Base-by-base conservation (phyloP, 2,888 invertebrate genomes). In the Psylliodes chrysocephalus region DNA sequence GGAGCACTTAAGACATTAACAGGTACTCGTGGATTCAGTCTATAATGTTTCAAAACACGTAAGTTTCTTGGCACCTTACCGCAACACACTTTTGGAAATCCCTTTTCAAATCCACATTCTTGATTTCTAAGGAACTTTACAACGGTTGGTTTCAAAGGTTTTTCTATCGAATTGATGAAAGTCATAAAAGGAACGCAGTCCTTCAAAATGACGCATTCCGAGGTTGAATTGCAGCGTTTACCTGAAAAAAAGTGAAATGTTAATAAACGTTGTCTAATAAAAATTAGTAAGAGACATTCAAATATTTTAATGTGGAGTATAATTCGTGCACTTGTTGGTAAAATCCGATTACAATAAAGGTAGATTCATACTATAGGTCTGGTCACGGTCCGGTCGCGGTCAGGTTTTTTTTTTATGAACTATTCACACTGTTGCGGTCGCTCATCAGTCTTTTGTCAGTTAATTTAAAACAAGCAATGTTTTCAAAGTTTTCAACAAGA, bases 1-100 rank as follows among this genome's bases (percentile, higher is more conserved):
- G 1, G 40, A 51, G 51, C 7, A 5, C 25, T 33, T 46, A 38
- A 18, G 12, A 40, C 28, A 18, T 51, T 64, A 4, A 60, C 14
- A 5, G 6, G 25, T 18, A 12, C 42, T 5, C 44, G 44, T n/a
- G 53, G 51, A 7, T 53, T 42, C n/a, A 51, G 52, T n/a, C 51
- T 42, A 15, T 52, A 19, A 57, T 40, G 47, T 5, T 55, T 44
- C 17, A 56, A 38, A 12, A 46, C 35, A 14, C 30, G 19, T 7
- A 68, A 19, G 12, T 63, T 52, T 35, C 51, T 60, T 25, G 71
- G 70, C n/a, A 71, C 47, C 8, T 47, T 42, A 8, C 66, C 65
- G 68, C 77, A 77, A 63, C 77, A 78, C 0, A 77, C 76, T 68
- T 73, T 75, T 2, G 78, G 78, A 42, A 69, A 72, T 22, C 65